phyloP scores from a whole-genome alignment of 2,888 invertebrate genomes.

The Dexiosoma caninum region DNA sequence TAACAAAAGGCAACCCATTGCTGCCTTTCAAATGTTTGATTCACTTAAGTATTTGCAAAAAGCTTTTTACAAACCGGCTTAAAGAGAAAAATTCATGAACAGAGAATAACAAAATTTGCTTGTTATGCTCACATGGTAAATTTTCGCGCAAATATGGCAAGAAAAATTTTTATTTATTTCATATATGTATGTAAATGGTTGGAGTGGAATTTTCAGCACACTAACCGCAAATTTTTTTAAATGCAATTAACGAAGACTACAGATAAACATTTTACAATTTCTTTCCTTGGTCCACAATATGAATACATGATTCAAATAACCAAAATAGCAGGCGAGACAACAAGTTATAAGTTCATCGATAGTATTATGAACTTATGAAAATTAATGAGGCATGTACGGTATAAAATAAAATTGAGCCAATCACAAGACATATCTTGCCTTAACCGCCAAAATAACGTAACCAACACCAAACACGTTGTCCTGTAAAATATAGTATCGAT shows the following conservation, averaged over 20 bases:
- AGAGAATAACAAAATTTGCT: not conserved
- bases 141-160: not conserved
- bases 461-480: too few species aligned
- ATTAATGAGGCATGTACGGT: slow-evolving; percentile 21
- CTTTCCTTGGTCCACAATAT: too few species aligned
- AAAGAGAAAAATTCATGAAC: slow-evolving; percentile 10
- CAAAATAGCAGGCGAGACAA: too few species aligned
- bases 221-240: not conserved
- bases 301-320: too few species aligned
- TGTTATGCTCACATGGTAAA: not conserved
- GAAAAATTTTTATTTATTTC: not conserved
- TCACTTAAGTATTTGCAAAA: not conserved
- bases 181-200: not conserved
- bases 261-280: too few species aligned
- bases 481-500: too few species aligned
- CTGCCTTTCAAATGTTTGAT: not conserved
- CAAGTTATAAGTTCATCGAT: too few species aligned
- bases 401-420: too few species aligned
- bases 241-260: too few species aligned
- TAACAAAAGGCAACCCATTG: not conserved
- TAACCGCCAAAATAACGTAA: too few species aligned
- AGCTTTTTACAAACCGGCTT: slow-evolving; percentile 10
- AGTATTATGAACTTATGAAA: not conserved
- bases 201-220: not conserved
- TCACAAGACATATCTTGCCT: too few species aligned